Base-by-base conservation (phyloP, 2,797 vertebrate species). In the Karalla daura region DNA sequence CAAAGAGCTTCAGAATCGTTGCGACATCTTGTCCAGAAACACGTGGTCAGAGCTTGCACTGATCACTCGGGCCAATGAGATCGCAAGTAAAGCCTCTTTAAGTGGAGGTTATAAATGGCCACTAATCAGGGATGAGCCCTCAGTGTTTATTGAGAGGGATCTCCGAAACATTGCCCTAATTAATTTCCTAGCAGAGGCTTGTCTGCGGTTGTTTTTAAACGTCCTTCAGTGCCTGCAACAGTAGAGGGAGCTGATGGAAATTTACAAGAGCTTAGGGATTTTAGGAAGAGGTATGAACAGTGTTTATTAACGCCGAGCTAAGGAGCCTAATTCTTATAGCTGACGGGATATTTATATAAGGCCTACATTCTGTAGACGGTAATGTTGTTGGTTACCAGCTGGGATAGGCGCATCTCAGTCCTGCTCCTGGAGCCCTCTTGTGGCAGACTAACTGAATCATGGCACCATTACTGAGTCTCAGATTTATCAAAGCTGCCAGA, bases 81-180 rank as follows among this genome's bases (percentile, higher is more conserved):
- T 89, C 81, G 63, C 70, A 28, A 74, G 52, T 77, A 89, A 91
- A 86, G 84, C 78, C 86, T 86, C 76, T 90, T 81, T 83, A 89
- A 89, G 87, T 83, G 55, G 74, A 91, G 81, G 85, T 90, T 93
- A 92, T 91, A 91, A 93, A 92, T 92, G 89, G 88, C 81, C 82
- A 64, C 83, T 92, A 93, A 93, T 91, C 89, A 86, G 85, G 86
- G 89, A 92, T 93, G 88, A 93, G 88, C 86, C 78, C 53, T 80
- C 50, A 23, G 78, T 91, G 84, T 90, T 91, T 91, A 88, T 78
- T 83, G 84, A 89, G 86, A 84, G 78, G 84, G 80, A 89, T 86
- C 80, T 85, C 70, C 62, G 83, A 90, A 93, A 90, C 89, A 89
- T 90, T 92, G 91, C 83, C 89, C 88, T 89, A 91, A 92, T 92